phyloP scores from a whole-genome alignment of 2,797 vertebrate species.

The Amblyopsis hoosieri region DNA sequence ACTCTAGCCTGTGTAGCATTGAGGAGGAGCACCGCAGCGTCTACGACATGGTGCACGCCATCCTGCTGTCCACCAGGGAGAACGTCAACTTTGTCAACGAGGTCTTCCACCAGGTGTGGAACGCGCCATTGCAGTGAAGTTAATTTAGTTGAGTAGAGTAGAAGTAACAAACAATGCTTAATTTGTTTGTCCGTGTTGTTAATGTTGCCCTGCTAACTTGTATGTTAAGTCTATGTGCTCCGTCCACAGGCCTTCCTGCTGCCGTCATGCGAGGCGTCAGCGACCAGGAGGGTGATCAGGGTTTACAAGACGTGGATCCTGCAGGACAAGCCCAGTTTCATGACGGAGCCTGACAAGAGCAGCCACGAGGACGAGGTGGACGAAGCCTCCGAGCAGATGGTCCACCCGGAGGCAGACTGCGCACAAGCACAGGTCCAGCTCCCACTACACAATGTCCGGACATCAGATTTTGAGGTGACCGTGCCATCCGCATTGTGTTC shows the following conservation, averaged over 20 bases:
- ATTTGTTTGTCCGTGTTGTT: background rate
- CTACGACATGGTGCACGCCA: slow-evolving; percentile 94
- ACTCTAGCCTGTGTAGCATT: slow-evolving; percentile 92
- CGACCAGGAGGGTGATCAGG: slow-evolving; percentile 93
- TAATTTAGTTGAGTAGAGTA: background rate
- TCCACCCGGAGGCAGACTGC: slow-evolving; percentile 51
- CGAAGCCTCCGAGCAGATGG: slow-evolving; percentile 62
- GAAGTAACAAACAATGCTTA: background rate
- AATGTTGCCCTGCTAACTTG: background rate
- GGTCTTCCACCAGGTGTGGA: slow-evolving; percentile 92
- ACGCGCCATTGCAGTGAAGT: background rate
- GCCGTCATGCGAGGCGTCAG: slow-evolving; percentile 90
- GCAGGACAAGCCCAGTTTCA: slow-evolving; percentile 90
- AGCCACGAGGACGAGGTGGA: slow-evolving; percentile 75
- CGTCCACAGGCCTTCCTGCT: slow-evolving; percentile 88
- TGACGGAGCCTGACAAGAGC: slow-evolving; percentile 90
- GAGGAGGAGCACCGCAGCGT: slow-evolving; percentile 90
- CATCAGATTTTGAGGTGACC: background rate
- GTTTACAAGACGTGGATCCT: slow-evolving; percentile 97
- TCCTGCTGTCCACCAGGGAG: slow-evolving; percentile 92
- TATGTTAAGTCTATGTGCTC: slow-evolving; percentile 10
- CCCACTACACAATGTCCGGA: background rate
- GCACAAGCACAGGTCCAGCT: slow-evolving; percentile 47
- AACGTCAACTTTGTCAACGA: slow-evolving; percentile 99
- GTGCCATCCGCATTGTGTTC: too few relatives aligned